phyloP scores from a whole-genome alignment of 2,888 invertebrate species.

The Girardia tigrina region DNA sequence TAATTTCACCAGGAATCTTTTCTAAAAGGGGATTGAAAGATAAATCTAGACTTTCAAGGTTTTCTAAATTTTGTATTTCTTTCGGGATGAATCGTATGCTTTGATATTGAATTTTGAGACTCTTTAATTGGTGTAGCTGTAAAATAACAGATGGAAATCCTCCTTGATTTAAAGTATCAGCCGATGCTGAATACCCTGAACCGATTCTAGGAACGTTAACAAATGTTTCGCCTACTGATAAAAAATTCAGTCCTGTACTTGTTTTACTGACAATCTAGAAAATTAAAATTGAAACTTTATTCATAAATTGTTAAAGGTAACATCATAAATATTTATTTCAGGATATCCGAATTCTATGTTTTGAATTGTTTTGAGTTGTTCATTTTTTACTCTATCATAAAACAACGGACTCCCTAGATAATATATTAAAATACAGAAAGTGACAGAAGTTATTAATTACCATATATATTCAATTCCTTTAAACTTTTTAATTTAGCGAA shows the following conservation, averaged over 20 bases:
- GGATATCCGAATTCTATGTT: neutral
- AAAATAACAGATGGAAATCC: neutral
- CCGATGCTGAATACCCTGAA: neutral
- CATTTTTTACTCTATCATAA: neutral
- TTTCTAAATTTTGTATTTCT: neutral
- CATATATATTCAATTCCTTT: neutral
- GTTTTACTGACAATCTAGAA: neutral
- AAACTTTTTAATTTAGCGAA: neutral
- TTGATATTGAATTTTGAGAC: neutral
- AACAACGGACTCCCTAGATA: neutral
- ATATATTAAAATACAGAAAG: neutral
- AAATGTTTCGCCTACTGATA: neutral
- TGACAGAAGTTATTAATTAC: neutral
- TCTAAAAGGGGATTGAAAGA: neutral
- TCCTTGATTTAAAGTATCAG: neutral
- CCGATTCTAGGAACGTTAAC: neutral
- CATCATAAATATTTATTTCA: neutral
- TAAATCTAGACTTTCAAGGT: neutral
- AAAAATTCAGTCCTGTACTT: neutral
- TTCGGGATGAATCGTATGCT: neutral
- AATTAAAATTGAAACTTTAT: neutral
- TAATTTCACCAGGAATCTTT: neutral
- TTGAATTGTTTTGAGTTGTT: neutral
- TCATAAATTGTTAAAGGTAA: neutral
- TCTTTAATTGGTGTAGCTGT: neutral